Conservation (phyloP, 2,797 vertebrate genomes). For the Gambusia yucatana region DNA sequence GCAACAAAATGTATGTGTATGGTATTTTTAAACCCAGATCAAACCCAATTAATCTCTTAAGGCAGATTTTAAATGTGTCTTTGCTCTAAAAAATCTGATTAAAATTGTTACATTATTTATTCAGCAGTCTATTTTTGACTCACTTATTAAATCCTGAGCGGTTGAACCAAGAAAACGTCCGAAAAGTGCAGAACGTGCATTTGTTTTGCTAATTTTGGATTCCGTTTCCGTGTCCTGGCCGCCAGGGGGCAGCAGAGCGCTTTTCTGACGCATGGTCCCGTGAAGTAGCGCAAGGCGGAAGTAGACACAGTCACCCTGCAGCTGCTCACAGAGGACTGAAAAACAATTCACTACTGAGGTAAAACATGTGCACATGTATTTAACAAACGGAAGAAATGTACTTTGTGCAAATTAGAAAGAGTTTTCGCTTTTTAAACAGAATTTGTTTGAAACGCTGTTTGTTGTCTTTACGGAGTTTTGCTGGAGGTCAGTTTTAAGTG, state of each 20-base stretch:
- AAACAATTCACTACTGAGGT: conserved; percentile 43
- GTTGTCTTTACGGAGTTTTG: background rate
- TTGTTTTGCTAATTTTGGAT: background rate
- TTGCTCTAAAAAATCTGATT: background rate
- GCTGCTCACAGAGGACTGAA: background rate
- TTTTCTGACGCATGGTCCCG: background rate
- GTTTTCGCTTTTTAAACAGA: background rate
- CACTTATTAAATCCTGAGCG: background rate
- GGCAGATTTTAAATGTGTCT: background rate
- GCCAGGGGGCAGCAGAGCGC: conserved; percentile 18
- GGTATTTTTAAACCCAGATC: background rate
- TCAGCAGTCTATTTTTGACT: background rate
- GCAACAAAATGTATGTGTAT: background rate
- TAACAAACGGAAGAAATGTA: background rate
- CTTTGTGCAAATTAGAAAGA: background rate
- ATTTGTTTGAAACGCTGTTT: background rate
- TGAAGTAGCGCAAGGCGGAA: conserved; percentile 52
- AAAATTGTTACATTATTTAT: background rate
- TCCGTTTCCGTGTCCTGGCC: conserved; percentile 12
- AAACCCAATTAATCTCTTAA: background rate
- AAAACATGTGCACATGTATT: background rate
- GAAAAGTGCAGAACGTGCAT: background rate
- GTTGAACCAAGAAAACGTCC: background rate
- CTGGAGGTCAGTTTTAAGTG: background rate
- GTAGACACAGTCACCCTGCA: conserved; percentile 21